phyloP scores from a whole-genome alignment of 2,888 invertebrate genomes.

The Oxycera nigricornis region DNA sequence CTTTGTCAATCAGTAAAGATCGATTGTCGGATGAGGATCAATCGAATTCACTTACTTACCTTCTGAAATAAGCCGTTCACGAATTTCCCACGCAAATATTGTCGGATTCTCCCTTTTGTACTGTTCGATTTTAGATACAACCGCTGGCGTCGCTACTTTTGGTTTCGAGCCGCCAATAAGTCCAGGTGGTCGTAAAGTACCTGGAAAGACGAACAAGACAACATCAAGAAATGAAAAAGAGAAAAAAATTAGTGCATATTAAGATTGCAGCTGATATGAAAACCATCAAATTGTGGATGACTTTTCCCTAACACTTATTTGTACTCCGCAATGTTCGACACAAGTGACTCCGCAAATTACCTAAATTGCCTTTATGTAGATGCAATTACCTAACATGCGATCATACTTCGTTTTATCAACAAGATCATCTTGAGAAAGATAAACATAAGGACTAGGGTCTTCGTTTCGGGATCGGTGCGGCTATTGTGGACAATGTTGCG shows the following conservation, averaged over 20 bases:
- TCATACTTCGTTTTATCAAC: slow-evolving; percentile 18
- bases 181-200: slow-evolving; percentile 87
- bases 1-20: slow-evolving; percentile 27
- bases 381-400: slow-evolving; percentile 29
- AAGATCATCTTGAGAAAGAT: slow-evolving; percentile 25
- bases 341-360: slow-evolving; percentile 16
- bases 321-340: not conserved
- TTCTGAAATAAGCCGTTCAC: slow-evolving; percentile 95
- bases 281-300: slow-evolving; percentile 29
- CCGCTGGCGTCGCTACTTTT: slow-evolving; percentile 96
- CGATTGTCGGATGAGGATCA: slow-evolving; percentile 22
- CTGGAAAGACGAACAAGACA: slow-evolving; percentile 64
- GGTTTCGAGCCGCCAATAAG: slow-evolving; percentile 96
- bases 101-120: slow-evolving; percentile 98
- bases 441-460: slow-evolving; percentile 16
- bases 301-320: slow-evolving; percentile 18
- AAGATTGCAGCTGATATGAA: slow-evolving; percentile 30
- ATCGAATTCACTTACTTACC: slow-evolving; percentile 67
- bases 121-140: slow-evolving; percentile 97
- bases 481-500: slow-evolving; percentile 8
- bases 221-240: not conserved
- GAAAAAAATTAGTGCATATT: slow-evolving; percentile 16
- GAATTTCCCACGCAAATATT: slow-evolving; percentile 98
- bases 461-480: not conserved
- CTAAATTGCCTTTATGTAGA: slow-evolving; percentile 26